A percentile compares a stretch with the other conserved stretches of the same genome.
Evolutionary conservation across 2,888 invertebrate genomes (phyloP).

Genomic region (Chesias legatella): DNA sequence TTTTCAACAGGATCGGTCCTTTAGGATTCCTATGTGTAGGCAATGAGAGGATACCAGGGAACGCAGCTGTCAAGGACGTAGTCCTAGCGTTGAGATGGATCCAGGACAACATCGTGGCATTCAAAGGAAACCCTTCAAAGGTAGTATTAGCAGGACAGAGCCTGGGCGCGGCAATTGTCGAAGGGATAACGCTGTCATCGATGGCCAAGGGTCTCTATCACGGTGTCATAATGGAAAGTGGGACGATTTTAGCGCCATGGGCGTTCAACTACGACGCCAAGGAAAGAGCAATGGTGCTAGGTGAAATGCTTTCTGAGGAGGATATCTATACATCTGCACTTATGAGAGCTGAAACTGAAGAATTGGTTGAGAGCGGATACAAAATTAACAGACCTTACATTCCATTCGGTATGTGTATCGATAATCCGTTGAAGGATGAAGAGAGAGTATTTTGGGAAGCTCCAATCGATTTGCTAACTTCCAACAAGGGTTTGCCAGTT

Average conservation of each 20-base stretch:
- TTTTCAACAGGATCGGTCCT: conserved; percentile 48
- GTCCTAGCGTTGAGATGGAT: conserved; percentile 64
- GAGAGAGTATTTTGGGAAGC: conserved; percentile 52
- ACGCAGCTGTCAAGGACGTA: conserved; percentile 63
- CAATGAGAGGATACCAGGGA: conserved; percentile 60
- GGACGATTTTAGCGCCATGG: conserved; percentile 62
- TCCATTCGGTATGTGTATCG: conserved; percentile 62
- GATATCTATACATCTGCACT: conserved; percentile 32
- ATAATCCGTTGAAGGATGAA: conserved; percentile 50
- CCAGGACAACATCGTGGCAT: conserved; percentile 66
- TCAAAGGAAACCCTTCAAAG: conserved; percentile 59
- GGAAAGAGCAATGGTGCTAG: conserved; percentile 44
- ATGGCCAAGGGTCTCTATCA: conserved; percentile 54
- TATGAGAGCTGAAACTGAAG: conserved; percentile 35
- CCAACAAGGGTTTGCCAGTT: conserved; percentile 38
- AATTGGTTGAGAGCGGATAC: conserved; percentile 43
- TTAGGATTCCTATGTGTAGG: conserved; percentile 59
- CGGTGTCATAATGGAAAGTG: conserved; percentile 66
- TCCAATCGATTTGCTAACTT: conserved; percentile 47
- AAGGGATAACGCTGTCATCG: conserved; percentile 50
- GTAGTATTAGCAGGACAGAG: conserved; percentile 63
- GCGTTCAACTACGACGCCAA: conserved; percentile 63
- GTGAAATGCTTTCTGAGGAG: conserved; percentile 28
- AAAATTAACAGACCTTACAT: conserved; percentile 52
- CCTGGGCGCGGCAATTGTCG: conserved; percentile 64